A percentile compares a stretch with the other conserved stretches of the same genome.
Evolutionary conservation across 2,888 invertebrate species (phyloP).

Genomic region (Mesoligia furuncula): DNA sequence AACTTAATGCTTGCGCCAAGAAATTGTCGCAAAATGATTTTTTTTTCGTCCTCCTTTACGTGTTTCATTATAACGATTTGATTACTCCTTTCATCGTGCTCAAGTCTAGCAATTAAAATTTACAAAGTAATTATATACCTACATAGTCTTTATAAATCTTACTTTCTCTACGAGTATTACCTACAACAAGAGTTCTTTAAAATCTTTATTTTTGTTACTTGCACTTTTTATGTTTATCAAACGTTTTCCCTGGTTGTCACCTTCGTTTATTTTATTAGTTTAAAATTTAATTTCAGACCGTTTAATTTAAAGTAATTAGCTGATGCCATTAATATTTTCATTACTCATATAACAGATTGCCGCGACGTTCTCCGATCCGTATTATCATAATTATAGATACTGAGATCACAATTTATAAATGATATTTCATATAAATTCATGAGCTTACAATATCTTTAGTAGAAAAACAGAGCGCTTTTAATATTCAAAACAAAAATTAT

Average conservation of each 20-base stretch:
- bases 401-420: slow-evolving; percentile 2
- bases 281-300: not conserved
- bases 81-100: slow-evolving; percentile 52
- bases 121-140: not conserved
- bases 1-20: slow-evolving; percentile 68
- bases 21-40: slow-evolving; percentile 55
- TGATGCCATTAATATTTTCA: slow-evolving; percentile 50
- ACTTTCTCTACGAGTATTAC: not conserved
- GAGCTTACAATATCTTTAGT: not conserved
- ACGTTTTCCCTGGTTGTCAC: not conserved
- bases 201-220: not conserved
- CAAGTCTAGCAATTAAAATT: slow-evolving; percentile 12
- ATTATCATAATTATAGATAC: not conserved
- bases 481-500: not conserved
- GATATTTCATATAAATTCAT: slow-evolving; percentile 9
- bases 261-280: slow-evolving; percentile 1
- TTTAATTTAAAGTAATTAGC: slow-evolving; percentile 43
- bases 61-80: slow-evolving; percentile 63
- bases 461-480: not conserved
- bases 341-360: slow-evolving; percentile 44
- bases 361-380: slow-evolving; percentile 31
- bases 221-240: not conserved
- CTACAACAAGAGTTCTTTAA: not conserved
- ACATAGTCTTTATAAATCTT: not conserved
- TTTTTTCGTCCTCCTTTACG: slow-evolving; percentile 61